phyloP scores from a whole-genome alignment of 2,113 vertebrate genomes.

The Dendropsophus ebraccatus region DNA sequence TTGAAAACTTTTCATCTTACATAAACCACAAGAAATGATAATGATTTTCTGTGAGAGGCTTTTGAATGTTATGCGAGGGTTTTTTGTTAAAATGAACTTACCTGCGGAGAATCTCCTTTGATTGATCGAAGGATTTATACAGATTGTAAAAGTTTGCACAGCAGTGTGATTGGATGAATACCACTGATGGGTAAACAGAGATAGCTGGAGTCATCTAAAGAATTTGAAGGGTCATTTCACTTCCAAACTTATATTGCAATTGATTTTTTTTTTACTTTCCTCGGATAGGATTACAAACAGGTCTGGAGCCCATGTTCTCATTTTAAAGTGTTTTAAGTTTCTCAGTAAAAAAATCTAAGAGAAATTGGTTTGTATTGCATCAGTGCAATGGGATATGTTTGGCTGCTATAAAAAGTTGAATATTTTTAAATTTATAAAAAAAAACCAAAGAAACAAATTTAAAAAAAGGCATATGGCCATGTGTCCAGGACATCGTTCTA shows the following conservation, averaged over 20 bases:
- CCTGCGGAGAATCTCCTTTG: conserved; percentile 30
- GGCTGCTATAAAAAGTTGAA: no score
- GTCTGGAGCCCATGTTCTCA: neutral
- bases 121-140: conserved; percentile 44
- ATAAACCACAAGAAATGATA: conserved; percentile 34
- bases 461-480: no score
- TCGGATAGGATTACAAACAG: neutral
- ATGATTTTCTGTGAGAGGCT: conserved; percentile 21
- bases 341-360: neutral
- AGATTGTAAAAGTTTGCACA: conserved; percentile 47
- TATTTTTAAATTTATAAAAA: no score
- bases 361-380: no score
- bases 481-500: no score
- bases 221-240: conserved; percentile 17
- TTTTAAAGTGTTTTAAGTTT: neutral
- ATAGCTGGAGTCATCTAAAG: neutral
- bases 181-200: conserved; percentile 33
- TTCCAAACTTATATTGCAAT: conserved; percentile 32
- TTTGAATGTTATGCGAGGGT: neutral
- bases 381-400: no score
- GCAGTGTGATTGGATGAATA: conserved; percentile 39
- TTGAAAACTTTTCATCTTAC: conserved; percentile 38
- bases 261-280: conserved; percentile 33
- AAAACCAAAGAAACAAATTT: no score
- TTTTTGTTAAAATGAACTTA: conserved; percentile 30